These are phyloP conservation scores for Myiozetetes cayanensis DNA, from an alignment of 2,113 vertebrate species.

Conservation along the genomic window DNA sequence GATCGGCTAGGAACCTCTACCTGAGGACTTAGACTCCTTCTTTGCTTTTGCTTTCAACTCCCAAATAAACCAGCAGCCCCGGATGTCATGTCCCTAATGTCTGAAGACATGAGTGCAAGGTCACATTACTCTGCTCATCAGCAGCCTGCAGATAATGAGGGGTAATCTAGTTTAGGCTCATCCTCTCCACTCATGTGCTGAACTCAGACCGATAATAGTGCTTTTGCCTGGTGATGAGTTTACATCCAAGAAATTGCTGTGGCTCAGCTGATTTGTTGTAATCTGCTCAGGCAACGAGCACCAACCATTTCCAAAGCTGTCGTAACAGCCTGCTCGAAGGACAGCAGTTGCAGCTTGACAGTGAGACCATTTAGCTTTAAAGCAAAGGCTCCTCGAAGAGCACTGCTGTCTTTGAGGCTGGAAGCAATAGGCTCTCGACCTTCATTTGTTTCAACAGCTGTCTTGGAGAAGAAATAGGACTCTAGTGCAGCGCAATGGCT, in stretches of 20 bases:
- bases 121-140: not conserved
- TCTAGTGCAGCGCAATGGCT: fast-evolving
- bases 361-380: not conserved
- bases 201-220: not conserved
- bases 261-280: not conserved
- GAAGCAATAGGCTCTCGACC: slow-evolving; percentile 9
- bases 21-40: not conserved
- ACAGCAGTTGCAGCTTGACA: not conserved
- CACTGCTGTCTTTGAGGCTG: not conserved
- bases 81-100: not conserved
- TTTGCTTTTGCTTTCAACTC: not conserved
- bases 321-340: not conserved
- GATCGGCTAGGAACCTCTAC: not conserved
- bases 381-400: not conserved
- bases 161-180: not conserved
- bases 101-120: not conserved
- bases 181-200: not conserved
- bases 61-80: not conserved
- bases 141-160: not conserved
- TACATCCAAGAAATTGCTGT: not conserved
- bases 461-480: not conserved
- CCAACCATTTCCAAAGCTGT: not conserved
- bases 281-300: not conserved
- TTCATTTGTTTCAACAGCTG: not conserved
- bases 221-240: not conserved